Conservation (phyloP, 2,113 vertebrate species). For the Eleginops maclovinus region DNA sequence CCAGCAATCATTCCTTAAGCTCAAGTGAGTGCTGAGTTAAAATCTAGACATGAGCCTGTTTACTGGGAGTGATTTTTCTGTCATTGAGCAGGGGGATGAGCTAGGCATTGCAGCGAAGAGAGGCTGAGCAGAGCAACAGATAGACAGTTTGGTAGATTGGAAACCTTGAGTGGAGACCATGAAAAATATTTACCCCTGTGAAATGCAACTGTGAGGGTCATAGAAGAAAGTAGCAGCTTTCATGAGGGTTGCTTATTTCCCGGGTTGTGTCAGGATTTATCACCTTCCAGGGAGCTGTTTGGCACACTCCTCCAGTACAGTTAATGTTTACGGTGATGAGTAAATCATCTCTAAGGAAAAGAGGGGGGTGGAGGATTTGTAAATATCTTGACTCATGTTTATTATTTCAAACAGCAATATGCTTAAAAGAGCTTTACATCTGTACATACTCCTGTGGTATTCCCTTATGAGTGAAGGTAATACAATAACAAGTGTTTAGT, state of each 20-base stretch:
- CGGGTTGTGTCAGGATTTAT: constrained; percentile 65
- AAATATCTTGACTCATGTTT: constrained; percentile 70
- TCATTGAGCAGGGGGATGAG: constrained; percentile 10
- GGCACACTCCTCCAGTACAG: constrained; percentile 57
- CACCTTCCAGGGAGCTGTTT: constrained; percentile 58
- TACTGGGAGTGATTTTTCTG: constrained; percentile 22
- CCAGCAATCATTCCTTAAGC: constrained; percentile 46
- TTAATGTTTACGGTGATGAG: constrained; percentile 79
- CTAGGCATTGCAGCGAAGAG: not conserved
- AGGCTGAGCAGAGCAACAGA: constrained; percentile 22
- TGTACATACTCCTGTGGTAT: constrained; percentile 11
- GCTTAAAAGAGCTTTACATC: constrained; percentile 30
- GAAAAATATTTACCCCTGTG: constrained; percentile 68
- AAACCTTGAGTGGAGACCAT: constrained; percentile 30
- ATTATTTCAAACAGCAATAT: constrained; percentile 51
- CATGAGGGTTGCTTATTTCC: constrained; percentile 64
- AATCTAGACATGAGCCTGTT: constrained; percentile 10
- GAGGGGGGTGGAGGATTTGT: constrained; percentile 30
- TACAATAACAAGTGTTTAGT: not conserved
- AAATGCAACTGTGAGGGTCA: constrained; percentile 59
- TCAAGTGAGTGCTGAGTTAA: constrained; percentile 20
- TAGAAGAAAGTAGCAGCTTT: constrained; percentile 54
- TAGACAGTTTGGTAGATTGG: constrained; percentile 35
- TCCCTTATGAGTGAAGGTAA: not conserved
- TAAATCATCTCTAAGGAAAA: constrained; percentile 60